These are phyloP conservation scores for Mus pahari DNA, from an alignment of 2,113 vertebrate species.

Conservation along the genomic window DNA sequence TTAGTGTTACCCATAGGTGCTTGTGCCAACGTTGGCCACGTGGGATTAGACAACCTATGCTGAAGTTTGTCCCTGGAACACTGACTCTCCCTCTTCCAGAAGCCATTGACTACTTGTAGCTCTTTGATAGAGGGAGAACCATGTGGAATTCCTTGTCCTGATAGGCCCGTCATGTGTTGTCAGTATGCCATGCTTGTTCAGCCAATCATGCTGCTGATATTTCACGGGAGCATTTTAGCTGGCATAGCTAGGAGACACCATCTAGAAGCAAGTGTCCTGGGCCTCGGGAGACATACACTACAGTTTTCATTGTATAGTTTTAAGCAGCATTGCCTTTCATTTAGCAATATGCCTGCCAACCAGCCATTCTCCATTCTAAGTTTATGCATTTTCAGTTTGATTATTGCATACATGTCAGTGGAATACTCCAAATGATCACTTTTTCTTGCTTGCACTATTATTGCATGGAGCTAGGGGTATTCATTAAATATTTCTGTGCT, in stretches of 20 bases:
- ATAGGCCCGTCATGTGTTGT: not conserved
- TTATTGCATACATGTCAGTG: slow-evolving; percentile 9
- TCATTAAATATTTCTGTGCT: slow-evolving; percentile 40
- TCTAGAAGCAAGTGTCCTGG: not conserved
- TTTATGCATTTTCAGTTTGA: not conserved
- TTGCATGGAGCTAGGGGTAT: not conserved
- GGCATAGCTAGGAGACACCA: not conserved
- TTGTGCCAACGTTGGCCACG: not conserved
- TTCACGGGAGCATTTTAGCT: not conserved
- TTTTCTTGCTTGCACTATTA: not conserved
- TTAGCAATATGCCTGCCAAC: not conserved
- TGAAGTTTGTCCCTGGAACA: not conserved
- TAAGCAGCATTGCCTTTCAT: slow-evolving; percentile 10
- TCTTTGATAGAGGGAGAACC: not conserved
- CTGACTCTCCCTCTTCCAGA: not conserved
- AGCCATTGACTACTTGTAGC: not conserved
- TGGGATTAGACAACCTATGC: not conserved
- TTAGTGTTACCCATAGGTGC: not conserved
- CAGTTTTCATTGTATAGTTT: not conserved
- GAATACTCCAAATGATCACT: not conserved
- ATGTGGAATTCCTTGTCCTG: not conserved
- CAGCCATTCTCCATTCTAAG: not conserved
- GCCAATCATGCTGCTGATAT: not conserved
- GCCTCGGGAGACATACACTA: not conserved
- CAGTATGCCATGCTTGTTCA: not conserved